Base-by-base conservation (phyloP, 2,797 vertebrate genomes). In the Myotis pilosus region DNA sequence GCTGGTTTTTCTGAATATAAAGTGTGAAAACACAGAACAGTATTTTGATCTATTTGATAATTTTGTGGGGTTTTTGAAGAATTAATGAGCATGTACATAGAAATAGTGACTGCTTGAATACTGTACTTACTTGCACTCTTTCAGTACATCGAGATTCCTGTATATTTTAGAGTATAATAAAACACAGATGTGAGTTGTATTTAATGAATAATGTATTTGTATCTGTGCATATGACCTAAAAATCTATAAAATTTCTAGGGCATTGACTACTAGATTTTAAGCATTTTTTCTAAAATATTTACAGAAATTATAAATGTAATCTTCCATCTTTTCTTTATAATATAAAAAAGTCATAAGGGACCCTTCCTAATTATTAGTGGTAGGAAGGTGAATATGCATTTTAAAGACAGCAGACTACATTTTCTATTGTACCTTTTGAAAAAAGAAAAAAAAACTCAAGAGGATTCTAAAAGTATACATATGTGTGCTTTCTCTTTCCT, bases 81-180 rank as follows among this genome's bases (percentile, higher is more conserved):
- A 98, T 98, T 99, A 98, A 98, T 97, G 98, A 99, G 99, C 98
- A 98, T 99, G 99, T 99, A 99, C 97, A 99, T 99, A 99, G 99
- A 98, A 98, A 98, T 98, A 98, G 98, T 98, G 98, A 99, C 98
- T 99, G 99, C 98, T 98, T 99, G 99, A 99, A 99, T 98, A 98
- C 98, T 99, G 98, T 98, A 98, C 98, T 98, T 98, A 98, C 98
- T 98, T 99, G 98, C 99, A 99, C 98, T 99, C 98, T 99, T 99
- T 99, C 98, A 99, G 98, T 99, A 99, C 98, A 98, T 98, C 98
- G 98, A 99, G 98, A 99, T 99, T 99, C 98, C 98, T 99, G 99
- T 99, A 99, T 99, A 99, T 99, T 99, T 99, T 99, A 99, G 99
- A 98, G 97, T 98, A 98, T 98, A 99, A 99, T 99, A 99, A 99